phyloP scores from a whole-genome alignment of 1,140 invertebrate species.

The Cyrtorhinus lividipennis region DNA sequence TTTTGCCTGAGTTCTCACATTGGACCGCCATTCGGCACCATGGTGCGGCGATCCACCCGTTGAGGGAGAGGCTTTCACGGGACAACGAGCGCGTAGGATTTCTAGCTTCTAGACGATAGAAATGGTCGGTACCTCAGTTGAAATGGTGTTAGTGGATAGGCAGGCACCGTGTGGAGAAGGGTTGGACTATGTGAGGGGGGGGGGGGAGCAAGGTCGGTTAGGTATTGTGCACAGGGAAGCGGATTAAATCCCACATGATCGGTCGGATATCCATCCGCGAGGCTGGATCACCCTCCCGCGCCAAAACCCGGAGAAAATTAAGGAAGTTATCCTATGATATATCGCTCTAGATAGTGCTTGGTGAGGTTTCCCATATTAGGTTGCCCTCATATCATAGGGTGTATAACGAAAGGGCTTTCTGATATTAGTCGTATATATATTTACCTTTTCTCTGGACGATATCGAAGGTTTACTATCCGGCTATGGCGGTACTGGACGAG shows the following conservation, averaged over 20 bases:
- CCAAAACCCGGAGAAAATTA: background rate
- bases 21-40: too few species aligned
- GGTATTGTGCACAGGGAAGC: conserved; percentile 1
- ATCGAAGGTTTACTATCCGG: background rate
- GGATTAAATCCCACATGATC: background rate
- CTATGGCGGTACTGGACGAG: too few species aligned
- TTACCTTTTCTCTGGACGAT: conserved; percentile 3
- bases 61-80: background rate
- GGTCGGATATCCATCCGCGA: conserved; percentile 1
- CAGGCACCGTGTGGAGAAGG: background rate
- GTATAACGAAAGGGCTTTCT: background rate
- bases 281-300: background rate
- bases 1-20: background rate
- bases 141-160: too few species aligned
- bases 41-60: too few species aligned
- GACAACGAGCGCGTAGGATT: background rate
- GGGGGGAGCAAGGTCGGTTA: background rate
- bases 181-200: too few species aligned
- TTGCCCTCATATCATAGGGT: background rate
- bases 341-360: background rate
- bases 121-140: too few species aligned
- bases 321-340: conserved; percentile 7
- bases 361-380: background rate
- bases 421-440: conserved; percentile 3
- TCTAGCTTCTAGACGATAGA: background rate